These are phyloP conservation scores for Nemotelus nigrinus DNA, from an alignment of 2,888 invertebrate genomes.

Conservation along the genomic window DNA sequence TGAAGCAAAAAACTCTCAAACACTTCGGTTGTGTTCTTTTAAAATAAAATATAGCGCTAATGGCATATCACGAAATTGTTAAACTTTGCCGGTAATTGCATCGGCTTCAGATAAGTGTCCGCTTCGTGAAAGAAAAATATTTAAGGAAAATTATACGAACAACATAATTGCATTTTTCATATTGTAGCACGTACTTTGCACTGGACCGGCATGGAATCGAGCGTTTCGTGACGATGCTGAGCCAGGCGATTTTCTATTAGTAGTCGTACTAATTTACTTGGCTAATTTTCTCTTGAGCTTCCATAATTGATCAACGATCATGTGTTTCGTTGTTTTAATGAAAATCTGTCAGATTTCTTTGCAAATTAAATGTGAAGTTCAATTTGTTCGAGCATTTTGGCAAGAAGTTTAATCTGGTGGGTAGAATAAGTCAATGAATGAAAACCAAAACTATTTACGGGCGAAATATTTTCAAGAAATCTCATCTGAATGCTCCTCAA, in stretches of 20 bases:
- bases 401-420: no score
- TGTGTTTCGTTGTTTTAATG: no score
- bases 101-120: conserved; percentile 29
- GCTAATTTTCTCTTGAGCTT: conserved; percentile 6
- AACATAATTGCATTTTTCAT: conserved; percentile 39
- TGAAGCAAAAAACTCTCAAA: conserved; percentile 7
- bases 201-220: conserved; percentile 20
- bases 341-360: no score
- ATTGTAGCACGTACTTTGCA: conserved; percentile 25
- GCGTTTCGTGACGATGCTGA: conserved; percentile 29
- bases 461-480: no score
- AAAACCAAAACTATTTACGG: no score
- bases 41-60: conserved; percentile 40
- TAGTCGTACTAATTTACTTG: conserved; percentile 31
- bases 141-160: conserved; percentile 27
- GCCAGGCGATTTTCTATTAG: neutral
- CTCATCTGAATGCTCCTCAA: no score
- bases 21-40: conserved; percentile 20
- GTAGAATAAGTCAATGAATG: no score
- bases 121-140: conserved; percentile 39
- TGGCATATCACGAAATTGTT: conserved; percentile 44
- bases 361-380: no score
- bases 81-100: conserved; percentile 40
- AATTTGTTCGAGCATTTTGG: no score
- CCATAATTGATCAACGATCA: no score